These are phyloP conservation scores for Lingula anatina DNA, from an alignment of 2,888 invertebrate species.

Conservation along the genomic window DNA sequence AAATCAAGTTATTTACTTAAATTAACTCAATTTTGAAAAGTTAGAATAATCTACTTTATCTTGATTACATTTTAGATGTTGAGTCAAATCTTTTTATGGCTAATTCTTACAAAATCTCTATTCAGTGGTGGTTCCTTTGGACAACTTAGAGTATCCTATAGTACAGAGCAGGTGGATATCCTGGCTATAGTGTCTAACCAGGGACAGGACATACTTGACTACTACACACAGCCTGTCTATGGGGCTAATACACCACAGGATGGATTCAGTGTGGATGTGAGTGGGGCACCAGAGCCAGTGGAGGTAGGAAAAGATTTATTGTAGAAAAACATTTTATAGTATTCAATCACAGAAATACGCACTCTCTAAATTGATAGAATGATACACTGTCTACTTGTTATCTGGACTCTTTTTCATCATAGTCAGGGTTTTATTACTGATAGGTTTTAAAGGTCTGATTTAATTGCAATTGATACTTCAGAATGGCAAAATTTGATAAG, in stretches of 20 bases:
- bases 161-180: conserved; percentile 18
- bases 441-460: too few species aligned
- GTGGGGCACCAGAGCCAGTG: conserved; percentile 14
- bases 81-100: background rate
- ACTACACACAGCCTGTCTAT: conserved; percentile 17
- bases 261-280: conserved; percentile 18
- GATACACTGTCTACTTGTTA: too few species aligned
- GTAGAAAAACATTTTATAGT: background rate
- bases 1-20: too few species aligned
- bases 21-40: too few species aligned
- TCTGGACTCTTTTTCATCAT: too few species aligned
- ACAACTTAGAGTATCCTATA: conserved; percentile 32
- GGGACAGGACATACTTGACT: conserved; percentile 13
- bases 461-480: too few species aligned
- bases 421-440: too few species aligned
- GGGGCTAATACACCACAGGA: conserved; percentile 10
- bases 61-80: too few species aligned
- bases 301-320: conserved; percentile 14
- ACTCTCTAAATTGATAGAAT: background rate
- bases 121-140: conserved; percentile 43
- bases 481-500: too few species aligned
- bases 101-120: conserved; percentile 2
- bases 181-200: conserved; percentile 12
- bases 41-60: too few species aligned
- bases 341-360: too few species aligned